Evolutionary conservation across 1,140 invertebrate species (phyloP).

Genomic region (Ceratina japonica): DNA sequence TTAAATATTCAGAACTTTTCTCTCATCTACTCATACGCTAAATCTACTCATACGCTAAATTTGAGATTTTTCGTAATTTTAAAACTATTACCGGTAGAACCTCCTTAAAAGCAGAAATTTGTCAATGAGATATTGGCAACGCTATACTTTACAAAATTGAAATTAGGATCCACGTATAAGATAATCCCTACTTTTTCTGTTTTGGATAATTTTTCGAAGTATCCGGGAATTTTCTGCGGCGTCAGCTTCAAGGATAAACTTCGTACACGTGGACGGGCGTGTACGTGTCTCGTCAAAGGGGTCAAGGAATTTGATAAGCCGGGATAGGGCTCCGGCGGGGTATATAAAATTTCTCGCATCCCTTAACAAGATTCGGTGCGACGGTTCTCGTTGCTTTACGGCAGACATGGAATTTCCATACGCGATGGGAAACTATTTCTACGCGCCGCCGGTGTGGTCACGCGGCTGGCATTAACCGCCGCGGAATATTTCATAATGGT

Average conservation of each 20-base stretch:
- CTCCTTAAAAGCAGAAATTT: too few relatives aligned
- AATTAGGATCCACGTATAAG: too few relatives aligned
- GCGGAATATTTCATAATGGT: constrained; percentile 44
- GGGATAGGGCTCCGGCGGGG: background rate
- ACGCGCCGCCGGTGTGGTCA: background rate
- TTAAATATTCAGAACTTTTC: too few relatives aligned
- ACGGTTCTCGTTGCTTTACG: background rate
- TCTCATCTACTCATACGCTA: too few relatives aligned
- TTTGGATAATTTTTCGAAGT: background rate
- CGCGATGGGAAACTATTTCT: constrained; percentile 3
- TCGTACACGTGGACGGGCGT: background rate
- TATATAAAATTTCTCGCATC: constrained; percentile 6
- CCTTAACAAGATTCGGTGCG: constrained; percentile 30
- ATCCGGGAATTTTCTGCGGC: background rate
- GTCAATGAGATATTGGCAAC: too few relatives aligned
- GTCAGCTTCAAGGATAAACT: background rate
- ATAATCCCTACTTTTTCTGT: background rate
- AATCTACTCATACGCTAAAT: too few relatives aligned
- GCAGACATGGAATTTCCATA: too few relatives aligned
- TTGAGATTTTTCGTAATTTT: too few relatives aligned
- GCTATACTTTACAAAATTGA: too few relatives aligned
- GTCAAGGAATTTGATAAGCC: constrained; percentile 24
- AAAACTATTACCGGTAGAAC: too few relatives aligned
- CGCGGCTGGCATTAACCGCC: constrained; percentile 4
- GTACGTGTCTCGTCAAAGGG: constrained; percentile 10